phyloP scores from a whole-genome alignment of 1,140 invertebrate species.

The Belonocnema kinseyi region DNA sequence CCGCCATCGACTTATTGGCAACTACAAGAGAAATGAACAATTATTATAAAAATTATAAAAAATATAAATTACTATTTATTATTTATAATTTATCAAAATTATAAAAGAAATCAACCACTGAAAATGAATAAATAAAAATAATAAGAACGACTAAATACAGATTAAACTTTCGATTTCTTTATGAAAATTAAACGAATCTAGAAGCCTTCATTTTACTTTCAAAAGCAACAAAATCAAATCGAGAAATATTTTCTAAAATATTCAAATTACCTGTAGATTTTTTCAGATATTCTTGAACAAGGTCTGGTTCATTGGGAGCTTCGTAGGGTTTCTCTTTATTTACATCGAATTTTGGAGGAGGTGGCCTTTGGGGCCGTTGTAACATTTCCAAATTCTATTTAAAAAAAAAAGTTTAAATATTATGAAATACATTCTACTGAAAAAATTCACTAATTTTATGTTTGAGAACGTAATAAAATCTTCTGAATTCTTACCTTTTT shows the following conservation, averaged over 20 bases:
- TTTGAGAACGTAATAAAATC: too few species aligned
- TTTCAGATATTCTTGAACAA: conserved; percentile 65
- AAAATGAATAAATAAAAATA: too few species aligned
- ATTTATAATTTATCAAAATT: background rate
- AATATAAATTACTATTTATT: background rate
- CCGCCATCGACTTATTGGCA: conserved; percentile 4
- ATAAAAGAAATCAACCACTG: background rate
- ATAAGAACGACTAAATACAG: too few species aligned
- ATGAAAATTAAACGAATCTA: too few species aligned
- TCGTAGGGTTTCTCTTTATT: conserved; percentile 41
- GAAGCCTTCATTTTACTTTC: background rate
- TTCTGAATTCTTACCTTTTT: conserved; percentile 73
- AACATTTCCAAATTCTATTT: conserved; percentile 69
- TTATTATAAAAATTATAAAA: too few species aligned
- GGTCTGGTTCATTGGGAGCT: conserved; percentile 53
- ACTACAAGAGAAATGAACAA: background rate
- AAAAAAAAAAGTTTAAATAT: conserved; percentile 35
- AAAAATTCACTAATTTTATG: too few species aligned
- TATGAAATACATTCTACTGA: too few species aligned
- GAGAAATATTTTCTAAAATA: background rate
- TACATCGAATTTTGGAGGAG: conserved; percentile 56
- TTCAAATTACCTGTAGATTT: conserved; percentile 35
- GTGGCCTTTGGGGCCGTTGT: conserved; percentile 54
- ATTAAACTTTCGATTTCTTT: too few species aligned
- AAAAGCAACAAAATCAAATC: background rate